Evolutionary conservation across 2,797 vertebrate genomes (phyloP).

Genomic region (Sus cebifrons): DNA sequence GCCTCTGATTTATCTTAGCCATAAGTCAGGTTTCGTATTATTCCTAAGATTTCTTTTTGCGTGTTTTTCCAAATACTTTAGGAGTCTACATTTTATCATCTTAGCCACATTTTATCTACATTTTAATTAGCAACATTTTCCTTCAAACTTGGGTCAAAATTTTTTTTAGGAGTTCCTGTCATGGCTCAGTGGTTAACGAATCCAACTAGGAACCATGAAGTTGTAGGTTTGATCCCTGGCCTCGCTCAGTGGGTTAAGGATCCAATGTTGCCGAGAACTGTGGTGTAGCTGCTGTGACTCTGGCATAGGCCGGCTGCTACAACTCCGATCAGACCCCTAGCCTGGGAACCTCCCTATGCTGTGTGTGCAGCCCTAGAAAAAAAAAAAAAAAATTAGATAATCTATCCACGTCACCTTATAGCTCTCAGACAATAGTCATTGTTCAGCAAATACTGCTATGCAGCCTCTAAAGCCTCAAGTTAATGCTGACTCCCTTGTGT

Average conservation of each 20-base stretch:
- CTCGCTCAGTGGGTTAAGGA: too few species aligned
- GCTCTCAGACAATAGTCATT: not conserved
- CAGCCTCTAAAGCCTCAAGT: not conserved
- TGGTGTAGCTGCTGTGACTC: too few species aligned
- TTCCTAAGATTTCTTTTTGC: not conserved
- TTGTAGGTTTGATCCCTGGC: too few species aligned
- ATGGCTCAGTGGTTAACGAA: too few species aligned
- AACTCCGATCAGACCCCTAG: too few species aligned
- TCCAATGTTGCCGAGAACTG: too few species aligned
- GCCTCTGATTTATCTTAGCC: not conserved
- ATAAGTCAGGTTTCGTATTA: not conserved
- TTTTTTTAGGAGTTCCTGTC: not conserved
- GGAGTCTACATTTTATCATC: not conserved
- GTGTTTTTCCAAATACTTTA: not conserved
- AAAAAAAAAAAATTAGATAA: not conserved
- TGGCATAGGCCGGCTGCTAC: too few species aligned
- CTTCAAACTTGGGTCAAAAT: slow-evolving; percentile 9
- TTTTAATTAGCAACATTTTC: not conserved
- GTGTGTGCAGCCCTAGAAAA: too few species aligned
- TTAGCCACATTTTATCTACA: too few species aligned
- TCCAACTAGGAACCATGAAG: too few species aligned
- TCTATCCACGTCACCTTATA: not conserved
- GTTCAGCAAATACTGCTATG: not conserved
- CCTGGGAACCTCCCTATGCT: too few species aligned
- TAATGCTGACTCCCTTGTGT: not conserved